Conservation (phyloP, 2,797 vertebrate genomes). For the Delichon dasypus region DNA sequence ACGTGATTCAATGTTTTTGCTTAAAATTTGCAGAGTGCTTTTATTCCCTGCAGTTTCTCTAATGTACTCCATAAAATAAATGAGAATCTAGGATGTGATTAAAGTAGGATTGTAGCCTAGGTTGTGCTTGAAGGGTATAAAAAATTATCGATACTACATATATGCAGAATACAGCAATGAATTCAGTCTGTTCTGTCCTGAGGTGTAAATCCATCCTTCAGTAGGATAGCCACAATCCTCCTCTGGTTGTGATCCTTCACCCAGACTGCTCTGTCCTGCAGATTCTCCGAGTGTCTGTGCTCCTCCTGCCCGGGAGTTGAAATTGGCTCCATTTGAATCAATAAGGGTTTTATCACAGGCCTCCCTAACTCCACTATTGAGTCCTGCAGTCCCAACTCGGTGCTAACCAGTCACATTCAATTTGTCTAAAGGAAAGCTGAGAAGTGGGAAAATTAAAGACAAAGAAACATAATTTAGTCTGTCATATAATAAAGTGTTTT, state of each 20-base stretch:
- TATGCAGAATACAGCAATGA: not conserved
- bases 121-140: not conserved
- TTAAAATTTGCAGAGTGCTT: not conserved
- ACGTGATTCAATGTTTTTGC: not conserved
- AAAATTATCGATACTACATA: not conserved
- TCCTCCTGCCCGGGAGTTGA: not conserved
- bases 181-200: not conserved
- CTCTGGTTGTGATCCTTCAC: not conserved
- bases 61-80: not conserved
- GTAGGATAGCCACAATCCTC: not conserved
- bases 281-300: not conserved
- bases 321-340: not conserved
- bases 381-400: not conserved
- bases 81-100: not conserved
- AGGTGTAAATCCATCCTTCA: not conserved
- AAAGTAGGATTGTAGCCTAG: not conserved
- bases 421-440: constrained; percentile 2
- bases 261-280: not conserved
- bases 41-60: not conserved
- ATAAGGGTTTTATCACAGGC: not conserved
- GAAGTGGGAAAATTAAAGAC: not conserved
- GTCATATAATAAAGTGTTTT: not conserved
- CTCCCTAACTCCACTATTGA: not conserved
- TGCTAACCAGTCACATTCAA: not conserved
- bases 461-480: not conserved